Percentiles rank a stretch among this genome's conserved stretches.
These are phyloP conservation scores for Phalanger gymnotis DNA, from an alignment of 2,797 vertebrate species.

Conservation along the genomic window DNA sequence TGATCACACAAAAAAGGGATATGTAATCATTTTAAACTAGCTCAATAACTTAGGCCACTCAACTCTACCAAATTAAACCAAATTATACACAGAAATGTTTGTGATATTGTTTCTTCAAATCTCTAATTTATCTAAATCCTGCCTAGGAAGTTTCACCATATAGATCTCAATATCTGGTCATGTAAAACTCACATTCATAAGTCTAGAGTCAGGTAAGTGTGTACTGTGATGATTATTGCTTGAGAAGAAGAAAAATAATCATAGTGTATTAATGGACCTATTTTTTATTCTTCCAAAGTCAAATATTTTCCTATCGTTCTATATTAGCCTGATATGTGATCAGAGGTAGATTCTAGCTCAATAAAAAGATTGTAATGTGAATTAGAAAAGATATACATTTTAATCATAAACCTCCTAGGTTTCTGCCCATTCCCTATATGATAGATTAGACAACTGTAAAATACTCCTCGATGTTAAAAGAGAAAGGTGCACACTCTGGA, in stretches of 20 bases:
- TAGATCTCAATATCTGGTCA: background rate
- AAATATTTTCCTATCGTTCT: background rate
- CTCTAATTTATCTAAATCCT: background rate
- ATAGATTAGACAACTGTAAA: background rate
- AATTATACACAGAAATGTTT: conserved; percentile 8
- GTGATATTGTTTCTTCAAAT: background rate
- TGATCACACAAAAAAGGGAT: conserved; percentile 22
- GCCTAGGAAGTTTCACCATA: conserved; percentile 3
- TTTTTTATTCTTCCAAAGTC: conserved; percentile 21
- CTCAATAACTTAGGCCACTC: conserved; percentile 1
- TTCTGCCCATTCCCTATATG: background rate
- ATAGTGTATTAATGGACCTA: conserved; percentile 18
- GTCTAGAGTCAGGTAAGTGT: conserved; percentile 15
- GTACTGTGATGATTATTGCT: conserved; percentile 9
- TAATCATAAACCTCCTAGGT: conserved; percentile 4
- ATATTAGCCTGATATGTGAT: background rate
- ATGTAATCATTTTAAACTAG: conserved; percentile 36
- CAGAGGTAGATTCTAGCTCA: conserved; percentile 61
- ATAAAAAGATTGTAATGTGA: background rate
- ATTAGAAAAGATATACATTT: conserved; percentile 50
- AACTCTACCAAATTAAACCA: conserved; percentile 5
- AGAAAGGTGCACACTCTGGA: background rate
- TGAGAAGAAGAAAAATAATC: conserved; percentile 45
- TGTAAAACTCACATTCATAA: conserved; percentile 51
- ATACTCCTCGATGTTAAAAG: background rate